Conservation (phyloP, 2,113 vertebrate species). For the Redunca redunca region DNA sequence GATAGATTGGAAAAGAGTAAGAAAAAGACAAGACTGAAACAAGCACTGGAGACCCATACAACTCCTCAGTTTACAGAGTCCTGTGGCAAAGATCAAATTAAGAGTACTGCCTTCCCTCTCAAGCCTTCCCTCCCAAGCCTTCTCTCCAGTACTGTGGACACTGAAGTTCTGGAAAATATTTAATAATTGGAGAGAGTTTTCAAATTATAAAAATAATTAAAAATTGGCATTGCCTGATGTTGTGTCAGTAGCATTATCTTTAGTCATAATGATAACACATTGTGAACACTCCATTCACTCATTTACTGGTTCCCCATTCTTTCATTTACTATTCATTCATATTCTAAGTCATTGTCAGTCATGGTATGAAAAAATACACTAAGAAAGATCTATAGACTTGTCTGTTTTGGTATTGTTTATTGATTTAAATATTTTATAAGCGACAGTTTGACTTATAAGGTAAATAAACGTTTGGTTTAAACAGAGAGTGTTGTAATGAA, state of each 20-base stretch:
- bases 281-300: not conserved
- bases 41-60: not conserved
- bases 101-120: not conserved
- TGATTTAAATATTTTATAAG: conserved; percentile 82
- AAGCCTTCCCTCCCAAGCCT: not conserved
- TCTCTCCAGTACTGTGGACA: not conserved
- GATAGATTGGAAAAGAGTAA: not conserved
- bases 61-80: not conserved
- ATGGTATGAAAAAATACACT: not conserved
- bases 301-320: not conserved
- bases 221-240: not conserved
- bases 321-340: not conserved
- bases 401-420: conserved; percentile 79
- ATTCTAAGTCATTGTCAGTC: not conserved
- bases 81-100: not conserved
- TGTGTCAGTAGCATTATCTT: not conserved
- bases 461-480: conserved; percentile 74
- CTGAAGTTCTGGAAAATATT: not conserved
- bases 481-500: conserved; percentile 73
- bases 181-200: not conserved
- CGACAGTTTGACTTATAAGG: conserved; percentile 73
- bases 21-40: not conserved
- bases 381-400: conserved; percentile 32
- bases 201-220: not conserved
- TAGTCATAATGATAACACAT: not conserved